phyloP scores from a whole-genome alignment of 2,113 vertebrate genomes.

The Anser brachyrhynchus region DNA sequence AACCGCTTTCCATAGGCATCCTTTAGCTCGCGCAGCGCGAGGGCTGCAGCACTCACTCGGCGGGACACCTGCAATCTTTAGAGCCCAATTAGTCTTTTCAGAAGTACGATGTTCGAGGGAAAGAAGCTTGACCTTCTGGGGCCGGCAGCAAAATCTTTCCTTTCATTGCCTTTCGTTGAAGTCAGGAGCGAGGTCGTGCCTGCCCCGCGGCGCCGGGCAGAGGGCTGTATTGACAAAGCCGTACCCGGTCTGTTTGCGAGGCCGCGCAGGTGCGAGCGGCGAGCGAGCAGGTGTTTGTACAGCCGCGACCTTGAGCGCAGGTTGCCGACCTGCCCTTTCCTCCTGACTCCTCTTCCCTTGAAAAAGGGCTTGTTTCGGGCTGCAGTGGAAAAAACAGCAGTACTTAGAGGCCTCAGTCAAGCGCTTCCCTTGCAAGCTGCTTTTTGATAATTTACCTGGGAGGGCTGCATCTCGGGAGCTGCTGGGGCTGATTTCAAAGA shows the following conservation, averaged over 20 bases:
- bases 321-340: conserved; percentile 72
- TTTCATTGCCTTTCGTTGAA: conserved; percentile 55
- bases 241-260: conserved; percentile 59
- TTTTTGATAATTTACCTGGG: background rate
- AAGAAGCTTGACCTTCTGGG: conserved; percentile 59
- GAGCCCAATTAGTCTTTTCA: conserved; percentile 60
- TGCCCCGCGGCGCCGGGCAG: conserved; percentile 15
- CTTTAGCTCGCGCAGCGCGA: background rate
- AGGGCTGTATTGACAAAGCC: conserved; percentile 9
- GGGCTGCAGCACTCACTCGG: background rate
- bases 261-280: conserved; percentile 69
- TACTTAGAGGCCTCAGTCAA: background rate
- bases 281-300: conserved; percentile 74
- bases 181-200: conserved; percentile 1
- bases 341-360: conserved; percentile 65
- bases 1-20: background rate
- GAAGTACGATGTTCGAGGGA: background rate
- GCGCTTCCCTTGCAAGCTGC: background rate
- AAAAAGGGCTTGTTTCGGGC: conserved; percentile 20
- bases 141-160: background rate
- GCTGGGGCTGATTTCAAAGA: background rate
- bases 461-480: background rate
- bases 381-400: conserved; percentile 4
- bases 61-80: conserved; percentile 35
- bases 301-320: conserved; percentile 58